Evolutionary conservation across 1,140 invertebrate species (phyloP).

Genomic region (Apolygus lucorum): DNA sequence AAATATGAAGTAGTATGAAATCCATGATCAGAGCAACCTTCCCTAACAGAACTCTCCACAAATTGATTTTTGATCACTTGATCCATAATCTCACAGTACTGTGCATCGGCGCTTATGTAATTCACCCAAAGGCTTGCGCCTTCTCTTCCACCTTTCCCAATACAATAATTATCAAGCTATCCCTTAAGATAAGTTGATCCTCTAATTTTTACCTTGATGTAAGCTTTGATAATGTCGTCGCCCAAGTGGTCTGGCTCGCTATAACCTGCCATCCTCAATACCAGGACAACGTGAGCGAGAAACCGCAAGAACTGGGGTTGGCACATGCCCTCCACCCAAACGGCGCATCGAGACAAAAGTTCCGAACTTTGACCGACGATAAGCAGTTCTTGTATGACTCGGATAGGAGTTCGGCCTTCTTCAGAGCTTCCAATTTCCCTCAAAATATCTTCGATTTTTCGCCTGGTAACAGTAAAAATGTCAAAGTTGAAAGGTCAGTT

Average conservation of each 20-base stretch:
- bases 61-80: no score
- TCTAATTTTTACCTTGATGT: conserved; percentile 45
- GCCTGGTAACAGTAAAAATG: not conserved
- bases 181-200: no score
- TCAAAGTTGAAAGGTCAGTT: not conserved
- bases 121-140: no score
- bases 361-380: not conserved
- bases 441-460: not conserved
- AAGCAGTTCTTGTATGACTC: not conserved
- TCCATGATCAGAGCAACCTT: no score
- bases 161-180: not conserved
- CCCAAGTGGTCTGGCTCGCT: conserved; percentile 54
- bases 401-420: not conserved
- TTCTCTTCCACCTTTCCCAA: no score
- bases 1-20: no score
- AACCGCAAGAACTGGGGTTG: conserved; percentile 42
- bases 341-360: conserved; percentile 14
- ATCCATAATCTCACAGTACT: no score
- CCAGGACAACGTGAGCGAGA: conserved; percentile 73
- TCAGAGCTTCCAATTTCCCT: not conserved
- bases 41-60: no score
- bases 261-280: conserved; percentile 68
- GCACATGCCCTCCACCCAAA: conserved; percentile 34
- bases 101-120: not conserved
- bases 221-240: conserved; percentile 63